Conservation (phyloP, 2,113 vertebrate genomes). For the Danionella cerebrum region DNA sequence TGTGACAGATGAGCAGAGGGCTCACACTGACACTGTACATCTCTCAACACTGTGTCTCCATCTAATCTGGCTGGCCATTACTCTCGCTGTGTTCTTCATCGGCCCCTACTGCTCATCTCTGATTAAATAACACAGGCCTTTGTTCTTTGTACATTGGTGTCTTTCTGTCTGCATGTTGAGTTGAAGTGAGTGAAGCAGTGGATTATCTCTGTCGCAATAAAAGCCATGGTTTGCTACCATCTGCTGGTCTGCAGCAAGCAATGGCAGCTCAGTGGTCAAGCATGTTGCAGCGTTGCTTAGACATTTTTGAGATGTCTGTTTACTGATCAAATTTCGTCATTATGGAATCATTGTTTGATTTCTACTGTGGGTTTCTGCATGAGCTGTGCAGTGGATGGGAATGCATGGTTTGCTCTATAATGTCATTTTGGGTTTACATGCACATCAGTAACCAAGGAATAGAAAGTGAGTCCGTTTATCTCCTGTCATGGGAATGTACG, state of each 20-base stretch:
- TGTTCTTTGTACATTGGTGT: neutral
- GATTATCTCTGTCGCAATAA: neutral
- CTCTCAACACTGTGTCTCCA: neutral
- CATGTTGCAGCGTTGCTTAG: neutral
- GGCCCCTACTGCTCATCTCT: neutral
- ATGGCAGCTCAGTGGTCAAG: neutral
- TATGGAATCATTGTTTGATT: neutral
- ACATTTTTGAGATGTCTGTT: neutral
- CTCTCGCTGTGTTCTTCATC: neutral
- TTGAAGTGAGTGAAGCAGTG: neutral
- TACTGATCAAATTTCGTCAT: neutral
- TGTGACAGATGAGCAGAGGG: neutral
- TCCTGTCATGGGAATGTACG: no score
- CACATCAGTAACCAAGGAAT: no score
- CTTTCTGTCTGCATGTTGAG: neutral
- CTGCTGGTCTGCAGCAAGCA: slow-evolving; percentile 10
- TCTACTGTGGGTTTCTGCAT: neutral
- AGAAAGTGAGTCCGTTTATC: no score
- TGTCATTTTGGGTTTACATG: no score
- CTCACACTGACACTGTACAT: neutral
- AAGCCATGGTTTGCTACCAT: neutral
- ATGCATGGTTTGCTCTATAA: neutral
- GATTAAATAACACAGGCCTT: neutral
- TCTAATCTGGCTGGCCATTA: neutral
- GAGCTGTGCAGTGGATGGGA: neutral